Evolutionary conservation across 2,113 vertebrate genomes (phyloP).

Genomic region (Leptocoma aspasia): DNA sequence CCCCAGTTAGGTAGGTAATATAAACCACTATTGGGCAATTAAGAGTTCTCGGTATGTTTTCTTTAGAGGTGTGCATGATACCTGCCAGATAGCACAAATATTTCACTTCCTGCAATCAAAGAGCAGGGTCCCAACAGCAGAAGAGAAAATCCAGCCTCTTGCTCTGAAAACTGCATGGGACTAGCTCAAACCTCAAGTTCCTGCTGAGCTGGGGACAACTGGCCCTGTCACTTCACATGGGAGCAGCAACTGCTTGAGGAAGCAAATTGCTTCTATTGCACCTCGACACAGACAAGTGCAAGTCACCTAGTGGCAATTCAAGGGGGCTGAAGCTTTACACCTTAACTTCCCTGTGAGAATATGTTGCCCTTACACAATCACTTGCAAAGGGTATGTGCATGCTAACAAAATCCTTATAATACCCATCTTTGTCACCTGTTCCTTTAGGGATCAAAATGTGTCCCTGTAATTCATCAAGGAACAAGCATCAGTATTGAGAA

Average conservation of each 20-base stretch:
- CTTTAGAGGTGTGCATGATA: not conserved
- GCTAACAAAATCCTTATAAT: not conserved
- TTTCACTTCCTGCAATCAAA: not conserved
- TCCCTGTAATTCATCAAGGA: not conserved
- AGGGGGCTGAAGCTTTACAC: not conserved
- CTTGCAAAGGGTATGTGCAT: not conserved
- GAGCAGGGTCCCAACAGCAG: not conserved
- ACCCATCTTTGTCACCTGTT: not conserved
- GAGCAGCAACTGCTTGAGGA: not conserved
- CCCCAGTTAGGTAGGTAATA: not conserved
- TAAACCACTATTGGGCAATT: not conserved
- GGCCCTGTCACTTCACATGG: not conserved
- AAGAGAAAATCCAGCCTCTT: not conserved
- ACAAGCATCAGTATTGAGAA: not conserved
- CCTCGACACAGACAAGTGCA: accelerated
- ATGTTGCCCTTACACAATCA: not conserved
- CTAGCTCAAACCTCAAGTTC: not conserved
- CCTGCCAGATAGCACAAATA: not conserved
- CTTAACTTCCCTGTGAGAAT: not conserved
- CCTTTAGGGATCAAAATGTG: accelerated
- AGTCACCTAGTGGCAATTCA: not conserved
- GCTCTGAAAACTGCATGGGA: accelerated
- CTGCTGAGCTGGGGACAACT: not conserved
- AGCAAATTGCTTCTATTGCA: not conserved
- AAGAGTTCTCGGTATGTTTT: not conserved